A percentile compares a stretch with the other conserved stretches of the same genome.
Evolutionary conservation across 2,113 vertebrate genomes (phyloP).

Genomic region (Urocolius indicus): DNA sequence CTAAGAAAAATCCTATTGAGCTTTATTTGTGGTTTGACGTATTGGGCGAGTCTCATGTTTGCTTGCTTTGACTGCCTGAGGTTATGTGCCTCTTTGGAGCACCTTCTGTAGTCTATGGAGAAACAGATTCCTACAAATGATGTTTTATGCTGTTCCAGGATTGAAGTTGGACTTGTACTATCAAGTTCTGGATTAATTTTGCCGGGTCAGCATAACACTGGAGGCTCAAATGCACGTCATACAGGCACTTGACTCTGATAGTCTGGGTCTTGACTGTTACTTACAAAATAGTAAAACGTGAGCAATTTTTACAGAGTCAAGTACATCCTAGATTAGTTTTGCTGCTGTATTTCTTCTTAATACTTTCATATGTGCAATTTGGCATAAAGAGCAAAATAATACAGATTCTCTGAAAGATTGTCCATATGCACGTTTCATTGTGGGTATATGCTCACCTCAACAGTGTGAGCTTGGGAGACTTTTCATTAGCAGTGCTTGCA

Average conservation of each 20-base stretch:
- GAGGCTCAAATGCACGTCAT: not conserved
- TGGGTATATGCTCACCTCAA: not conserved
- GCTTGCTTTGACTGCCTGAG: not conserved
- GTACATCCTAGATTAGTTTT: not conserved
- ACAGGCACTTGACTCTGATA: not conserved
- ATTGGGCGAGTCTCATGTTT: not conserved
- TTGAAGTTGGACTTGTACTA: not conserved
- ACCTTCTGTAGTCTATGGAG: not conserved
- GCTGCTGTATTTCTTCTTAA: not conserved
- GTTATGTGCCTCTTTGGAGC: not conserved
- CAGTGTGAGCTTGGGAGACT: not conserved
- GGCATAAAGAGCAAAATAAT: not conserved
- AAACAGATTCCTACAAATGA: not conserved
- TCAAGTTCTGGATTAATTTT: not conserved
- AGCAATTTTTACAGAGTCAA: not conserved
- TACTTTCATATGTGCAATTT: not conserved
- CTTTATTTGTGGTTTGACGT: not conserved
- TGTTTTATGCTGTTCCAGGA: not conserved
- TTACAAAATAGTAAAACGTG: not conserved
- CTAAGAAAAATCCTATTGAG: not conserved
- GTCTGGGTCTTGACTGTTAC: not conserved
- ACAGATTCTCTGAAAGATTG: not conserved
- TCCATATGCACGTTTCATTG: not conserved
- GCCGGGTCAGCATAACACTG: rapidly evolving
- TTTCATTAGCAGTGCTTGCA: not conserved